Conservation (phyloP, 2,888 invertebrate species). For the Danaus chrysippus region DNA sequence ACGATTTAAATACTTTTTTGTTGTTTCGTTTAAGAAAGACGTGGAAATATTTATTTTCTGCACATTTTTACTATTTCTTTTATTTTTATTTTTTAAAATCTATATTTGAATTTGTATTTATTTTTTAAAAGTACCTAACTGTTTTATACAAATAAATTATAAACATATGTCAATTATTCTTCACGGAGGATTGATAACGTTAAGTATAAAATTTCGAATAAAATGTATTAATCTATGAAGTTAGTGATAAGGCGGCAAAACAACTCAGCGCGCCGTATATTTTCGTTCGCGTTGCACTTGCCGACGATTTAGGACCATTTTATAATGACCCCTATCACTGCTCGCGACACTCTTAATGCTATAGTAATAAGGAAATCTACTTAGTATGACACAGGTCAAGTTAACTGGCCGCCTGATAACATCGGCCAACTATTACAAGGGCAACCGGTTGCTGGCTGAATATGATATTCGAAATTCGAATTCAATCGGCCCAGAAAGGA, state of each 20-base stretch:
- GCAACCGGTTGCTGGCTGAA: constrained; percentile 75
- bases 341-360: constrained; percentile 40
- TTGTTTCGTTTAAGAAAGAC: too few relatives aligned
- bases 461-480: constrained; percentile 75
- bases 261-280: constrained; percentile 76
- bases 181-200: constrained; percentile 26
- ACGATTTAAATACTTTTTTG: too few relatives aligned
- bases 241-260: constrained; percentile 77
- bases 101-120: too few relatives aligned
- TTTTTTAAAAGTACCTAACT: too few relatives aligned
- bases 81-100: too few relatives aligned
- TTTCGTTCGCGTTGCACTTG: constrained; percentile 78
- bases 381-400: constrained; percentile 50
- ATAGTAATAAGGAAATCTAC: constrained; percentile 37
- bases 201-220: constrained; percentile 9
- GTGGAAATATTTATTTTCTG: too few relatives aligned
- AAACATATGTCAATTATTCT: not conserved
- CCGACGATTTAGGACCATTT: constrained; percentile 64
- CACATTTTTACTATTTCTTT: too few relatives aligned
- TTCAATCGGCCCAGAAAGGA: constrained; percentile 54
- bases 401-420: constrained; percentile 66
- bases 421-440: constrained; percentile 78
- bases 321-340: constrained; percentile 54
- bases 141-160: too few relatives aligned
- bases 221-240: constrained; percentile 48